A percentile compares a stretch with the other conserved stretches of the same genome.
These are phyloP conservation scores for Hyphantria cunea DNA, from an alignment of 1,140 invertebrate species.

Conservation along the genomic window DNA sequence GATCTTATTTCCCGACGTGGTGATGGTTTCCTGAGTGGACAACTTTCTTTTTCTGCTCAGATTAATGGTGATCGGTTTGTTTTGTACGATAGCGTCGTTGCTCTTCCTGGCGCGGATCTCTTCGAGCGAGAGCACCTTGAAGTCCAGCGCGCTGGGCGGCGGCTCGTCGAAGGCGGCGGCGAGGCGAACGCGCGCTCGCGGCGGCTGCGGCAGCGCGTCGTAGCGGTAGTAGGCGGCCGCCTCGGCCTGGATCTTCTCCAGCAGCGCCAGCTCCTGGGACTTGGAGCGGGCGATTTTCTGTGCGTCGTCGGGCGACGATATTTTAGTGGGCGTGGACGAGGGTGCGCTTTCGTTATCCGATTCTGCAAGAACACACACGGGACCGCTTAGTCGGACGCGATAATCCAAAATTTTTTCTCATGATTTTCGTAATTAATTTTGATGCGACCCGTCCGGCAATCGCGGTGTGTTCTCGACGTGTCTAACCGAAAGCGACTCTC, in stretches of 20 bases:
- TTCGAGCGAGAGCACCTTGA: constrained; percentile 69
- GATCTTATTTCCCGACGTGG: constrained; percentile 69
- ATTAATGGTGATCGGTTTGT: constrained; percentile 60
- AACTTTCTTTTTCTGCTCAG: constrained; percentile 63
- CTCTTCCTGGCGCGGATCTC: constrained; percentile 67
- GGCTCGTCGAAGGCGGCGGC: constrained; percentile 59
- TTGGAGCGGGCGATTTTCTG: constrained; percentile 74
- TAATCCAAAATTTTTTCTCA: constrained; percentile 16
- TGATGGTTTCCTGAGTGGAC: constrained; percentile 67
- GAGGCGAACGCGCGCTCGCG: constrained; percentile 51
- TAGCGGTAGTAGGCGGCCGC: constrained; percentile 86
- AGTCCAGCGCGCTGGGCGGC: constrained; percentile 58
- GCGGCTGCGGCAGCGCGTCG: constrained; percentile 44
- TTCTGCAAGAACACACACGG: constrained; percentile 86
- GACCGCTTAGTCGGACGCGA: constrained; percentile 55
- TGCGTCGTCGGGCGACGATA: constrained; percentile 44
- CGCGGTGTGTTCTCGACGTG: constrained; percentile 65
- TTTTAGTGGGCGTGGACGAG: constrained; percentile 83
- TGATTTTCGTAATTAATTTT: constrained; percentile 80
- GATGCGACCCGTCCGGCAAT: constrained; percentile 57
- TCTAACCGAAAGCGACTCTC: constrained; percentile 59
- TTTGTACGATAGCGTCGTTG: constrained; percentile 52
- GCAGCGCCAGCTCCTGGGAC: constrained; percentile 85
- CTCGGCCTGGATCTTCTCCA: constrained; percentile 87
- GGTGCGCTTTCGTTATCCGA: constrained; percentile 86